phyloP scores from a whole-genome alignment of 2,888 invertebrate species.

The Eilema griseolum region DNA sequence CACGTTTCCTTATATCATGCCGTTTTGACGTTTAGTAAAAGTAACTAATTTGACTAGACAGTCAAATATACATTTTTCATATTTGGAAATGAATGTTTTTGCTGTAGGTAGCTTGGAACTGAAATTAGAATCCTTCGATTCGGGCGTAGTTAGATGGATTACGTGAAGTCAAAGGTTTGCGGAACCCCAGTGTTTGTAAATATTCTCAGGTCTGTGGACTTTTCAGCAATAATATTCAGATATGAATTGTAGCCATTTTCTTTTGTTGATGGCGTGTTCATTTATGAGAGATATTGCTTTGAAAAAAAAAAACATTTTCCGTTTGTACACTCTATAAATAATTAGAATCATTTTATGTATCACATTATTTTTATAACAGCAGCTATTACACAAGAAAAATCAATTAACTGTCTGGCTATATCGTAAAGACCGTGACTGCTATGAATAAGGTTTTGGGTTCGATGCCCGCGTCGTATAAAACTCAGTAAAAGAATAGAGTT shows the following conservation, averaged over 20 bases:
- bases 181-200: conserved; percentile 4
- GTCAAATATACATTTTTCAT: background rate
- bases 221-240: background rate
- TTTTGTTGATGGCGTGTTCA: background rate
- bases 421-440: no score
- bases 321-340: no score
- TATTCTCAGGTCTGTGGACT: conserved; percentile 2
- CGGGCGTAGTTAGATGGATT: background rate
- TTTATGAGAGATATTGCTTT: background rate
- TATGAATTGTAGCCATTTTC: background rate
- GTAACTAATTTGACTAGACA: background rate
- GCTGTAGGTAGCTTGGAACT: background rate
- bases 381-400: background rate
- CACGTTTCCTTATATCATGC: no score
- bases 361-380: background rate
- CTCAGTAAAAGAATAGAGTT: no score
- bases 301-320: background rate
- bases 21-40: no score
- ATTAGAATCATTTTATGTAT: no score
- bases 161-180: background rate
- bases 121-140: background rate
- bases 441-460: no score
- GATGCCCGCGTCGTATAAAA: no score
- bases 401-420: background rate
- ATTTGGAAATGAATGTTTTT: background rate